Evolutionary conservation across 2,888 invertebrate genomes (phyloP).

Genomic region (Apamea monoglypha): DNA sequence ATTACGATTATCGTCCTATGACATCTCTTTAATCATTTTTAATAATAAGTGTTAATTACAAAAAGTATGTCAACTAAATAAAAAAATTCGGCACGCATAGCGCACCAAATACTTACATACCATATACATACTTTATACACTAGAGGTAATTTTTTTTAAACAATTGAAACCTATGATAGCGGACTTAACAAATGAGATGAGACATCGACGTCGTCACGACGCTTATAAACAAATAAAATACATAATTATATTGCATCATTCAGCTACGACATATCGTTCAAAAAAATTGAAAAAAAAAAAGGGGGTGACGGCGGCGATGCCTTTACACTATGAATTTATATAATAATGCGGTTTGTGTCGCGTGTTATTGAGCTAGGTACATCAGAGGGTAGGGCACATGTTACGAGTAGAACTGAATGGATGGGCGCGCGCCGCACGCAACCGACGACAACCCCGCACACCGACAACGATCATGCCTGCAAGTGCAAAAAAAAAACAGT

Average conservation of each 20-base stretch:
- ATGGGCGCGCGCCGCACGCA: background rate
- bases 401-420: constrained; percentile 24
- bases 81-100: constrained; percentile 86
- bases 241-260: constrained; percentile 66
- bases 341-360: constrained; percentile 73
- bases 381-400: constrained; percentile 32
- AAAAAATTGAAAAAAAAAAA: constrained; percentile 49
- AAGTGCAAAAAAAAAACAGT: background rate
- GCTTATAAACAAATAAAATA: constrained; percentile 61
- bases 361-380: constrained; percentile 58
- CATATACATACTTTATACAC: constrained; percentile 87
- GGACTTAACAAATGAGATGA: constrained; percentile 74
- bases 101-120: constrained; percentile 86
- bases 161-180: constrained; percentile 77
- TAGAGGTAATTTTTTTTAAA: constrained; percentile 86
- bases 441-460: constrained; percentile 34
- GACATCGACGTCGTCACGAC: constrained; percentile 64
- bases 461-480: constrained; percentile 53
- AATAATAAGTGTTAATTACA: constrained; percentile 88
- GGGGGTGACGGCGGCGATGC: constrained; percentile 63
- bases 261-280: constrained; percentile 60
- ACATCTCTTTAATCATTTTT: constrained; percentile 79
- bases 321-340: constrained; percentile 76
- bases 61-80: constrained; percentile 89
- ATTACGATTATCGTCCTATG: constrained; percentile 85